A percentile compares a stretch with the other conserved stretches of the same genome.
These are phyloP conservation scores for Rhingia campestris DNA, from an alignment of 2,888 invertebrate genomes.

Conservation along the genomic window DNA sequence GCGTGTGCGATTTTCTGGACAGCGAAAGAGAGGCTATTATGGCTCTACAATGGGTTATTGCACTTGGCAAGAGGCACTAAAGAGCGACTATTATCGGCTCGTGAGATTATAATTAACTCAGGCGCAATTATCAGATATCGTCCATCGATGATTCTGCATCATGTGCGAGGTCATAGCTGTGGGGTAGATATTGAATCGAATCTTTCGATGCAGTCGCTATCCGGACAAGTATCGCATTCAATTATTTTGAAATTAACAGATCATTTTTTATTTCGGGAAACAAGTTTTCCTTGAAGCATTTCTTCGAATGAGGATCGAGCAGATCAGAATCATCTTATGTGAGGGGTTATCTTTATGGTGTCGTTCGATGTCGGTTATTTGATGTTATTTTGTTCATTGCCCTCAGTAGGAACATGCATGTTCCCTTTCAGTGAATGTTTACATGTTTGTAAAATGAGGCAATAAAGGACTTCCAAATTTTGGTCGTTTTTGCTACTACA, in stretches of 20 bases:
- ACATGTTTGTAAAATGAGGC: no score
- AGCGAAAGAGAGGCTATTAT: not conserved
- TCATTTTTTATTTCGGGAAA: conserved; percentile 52
- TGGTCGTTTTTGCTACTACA: no score
- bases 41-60: conserved; percentile 22
- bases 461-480: no score
- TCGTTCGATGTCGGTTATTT: conserved; percentile 3
- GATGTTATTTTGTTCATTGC: no score
- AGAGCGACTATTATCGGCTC: conserved; percentile 63
- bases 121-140: conserved; percentile 51
- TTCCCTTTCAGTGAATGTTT: no score
- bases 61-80: conserved; percentile 34
- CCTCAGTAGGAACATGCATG: no score
- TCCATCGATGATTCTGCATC: conserved; percentile 20
- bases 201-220: conserved; percentile 36
- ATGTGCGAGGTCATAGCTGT: conserved; percentile 29
- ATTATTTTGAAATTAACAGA: conserved; percentile 66
- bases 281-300: conserved; percentile 46
- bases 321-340: conserved; percentile 15
- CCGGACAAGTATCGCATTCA: conserved; percentile 39
- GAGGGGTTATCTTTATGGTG: conserved; percentile 22
- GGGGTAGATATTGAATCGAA: conserved; percentile 53
- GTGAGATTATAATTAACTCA: conserved; percentile 58
- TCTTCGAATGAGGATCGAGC: conserved; percentile 15
- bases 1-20: conserved; percentile 33